Evolutionary conservation across 2,113 vertebrate genomes (phyloP).

Genomic region (Pseudorectes ferrugineus): DNA sequence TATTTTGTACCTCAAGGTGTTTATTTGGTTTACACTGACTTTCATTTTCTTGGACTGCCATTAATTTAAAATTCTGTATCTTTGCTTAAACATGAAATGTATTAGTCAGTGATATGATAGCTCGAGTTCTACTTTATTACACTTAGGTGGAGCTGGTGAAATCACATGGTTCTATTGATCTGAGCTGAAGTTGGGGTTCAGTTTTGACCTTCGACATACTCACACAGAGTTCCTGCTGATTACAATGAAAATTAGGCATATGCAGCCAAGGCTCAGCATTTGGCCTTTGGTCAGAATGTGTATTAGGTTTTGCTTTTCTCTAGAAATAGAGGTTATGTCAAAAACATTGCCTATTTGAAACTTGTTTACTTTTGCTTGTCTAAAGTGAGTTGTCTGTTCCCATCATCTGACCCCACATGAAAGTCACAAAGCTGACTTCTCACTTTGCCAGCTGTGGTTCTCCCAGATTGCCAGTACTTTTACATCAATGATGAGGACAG

Average conservation of each 20-base stretch:
- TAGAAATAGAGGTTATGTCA: background rate
- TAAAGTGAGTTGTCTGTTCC: background rate
- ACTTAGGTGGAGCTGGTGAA: background rate
- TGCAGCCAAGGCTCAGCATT: background rate
- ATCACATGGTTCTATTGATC: background rate
- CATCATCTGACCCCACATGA: background rate
- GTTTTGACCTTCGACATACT: background rate
- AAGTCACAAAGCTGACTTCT: background rate
- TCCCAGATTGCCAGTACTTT: background rate
- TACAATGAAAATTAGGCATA: background rate
- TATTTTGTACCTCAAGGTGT: background rate
- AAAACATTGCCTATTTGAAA: background rate
- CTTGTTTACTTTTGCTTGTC: background rate
- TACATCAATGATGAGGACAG: background rate
- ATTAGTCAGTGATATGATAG: background rate
- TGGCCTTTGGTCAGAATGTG: background rate
- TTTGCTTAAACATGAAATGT: background rate
- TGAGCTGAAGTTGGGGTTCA: background rate
- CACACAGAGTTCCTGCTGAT: background rate
- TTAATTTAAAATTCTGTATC: background rate
- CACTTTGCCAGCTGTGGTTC: background rate
- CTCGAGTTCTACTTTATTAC: background rate
- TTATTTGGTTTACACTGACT: background rate
- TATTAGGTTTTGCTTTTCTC: background rate
- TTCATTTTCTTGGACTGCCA: background rate